These are phyloP conservation scores for Drosophila arizonae DNA, from an alignment of 1,140 invertebrate genomes.

Conservation along the genomic window DNA sequence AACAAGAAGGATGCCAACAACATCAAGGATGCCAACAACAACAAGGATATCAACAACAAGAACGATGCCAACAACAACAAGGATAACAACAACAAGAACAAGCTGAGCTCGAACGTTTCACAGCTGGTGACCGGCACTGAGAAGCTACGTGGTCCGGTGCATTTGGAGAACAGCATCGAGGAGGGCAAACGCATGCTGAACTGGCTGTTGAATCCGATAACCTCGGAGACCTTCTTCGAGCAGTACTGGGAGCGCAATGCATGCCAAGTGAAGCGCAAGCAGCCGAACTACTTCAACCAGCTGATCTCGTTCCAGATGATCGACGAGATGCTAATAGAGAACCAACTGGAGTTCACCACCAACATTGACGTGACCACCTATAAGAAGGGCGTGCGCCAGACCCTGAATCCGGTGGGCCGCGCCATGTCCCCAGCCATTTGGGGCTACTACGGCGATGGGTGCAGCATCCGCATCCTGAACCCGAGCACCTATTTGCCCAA, in stretches of 20 bases:
- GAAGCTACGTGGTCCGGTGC: background rate
- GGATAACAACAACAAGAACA: background rate
- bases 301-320: constrained; percentile 90
- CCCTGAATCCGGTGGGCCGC: constrained; percentile 92
- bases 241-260: constrained; percentile 92
- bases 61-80: background rate
- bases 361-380: constrained; percentile 97
- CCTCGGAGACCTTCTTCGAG: constrained; percentile 86
- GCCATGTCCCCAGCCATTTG: constrained; percentile 91
- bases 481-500: constrained; percentile 93
- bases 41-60: too few species aligned
- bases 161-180: constrained; percentile 83
- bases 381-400: constrained; percentile 89
- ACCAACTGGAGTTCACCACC: constrained; percentile 90
- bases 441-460: constrained; percentile 95
- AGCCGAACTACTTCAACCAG: constrained; percentile 87
- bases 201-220: constrained; percentile 88
- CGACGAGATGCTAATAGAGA: constrained; percentile 89
- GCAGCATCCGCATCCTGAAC: constrained; percentile 95
- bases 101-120: background rate
- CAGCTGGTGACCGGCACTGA: too few species aligned
- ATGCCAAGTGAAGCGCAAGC: constrained; percentile 88
- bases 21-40: background rate
- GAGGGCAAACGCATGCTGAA: constrained; percentile 86
- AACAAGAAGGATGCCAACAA: too few species aligned